phyloP scores from a whole-genome alignment of 2,113 vertebrate genomes.

The Hoplias malabaricus region DNA sequence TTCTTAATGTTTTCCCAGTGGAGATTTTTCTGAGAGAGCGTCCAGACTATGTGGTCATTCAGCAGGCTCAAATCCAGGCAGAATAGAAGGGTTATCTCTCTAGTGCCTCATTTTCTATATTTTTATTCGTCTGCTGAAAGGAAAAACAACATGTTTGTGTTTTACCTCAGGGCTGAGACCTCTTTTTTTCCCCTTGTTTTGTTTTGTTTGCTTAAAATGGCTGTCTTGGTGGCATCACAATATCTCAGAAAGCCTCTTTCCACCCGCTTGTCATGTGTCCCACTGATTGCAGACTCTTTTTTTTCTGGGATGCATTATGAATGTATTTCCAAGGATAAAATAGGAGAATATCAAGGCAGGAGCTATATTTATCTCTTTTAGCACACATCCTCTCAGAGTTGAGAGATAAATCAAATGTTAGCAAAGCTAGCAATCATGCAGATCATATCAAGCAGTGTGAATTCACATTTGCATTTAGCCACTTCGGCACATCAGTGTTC shows the following conservation, averaged over 20 bases:
- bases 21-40: neutral
- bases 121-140: neutral
- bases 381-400: neutral
- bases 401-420: neutral
- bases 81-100: no score
- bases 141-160: neutral
- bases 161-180: neutral
- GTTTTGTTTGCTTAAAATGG: neutral
- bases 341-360: neutral
- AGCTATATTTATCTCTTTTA: slow-evolving; percentile 9
- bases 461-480: neutral
- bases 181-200: neutral
- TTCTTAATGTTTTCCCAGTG: neutral
- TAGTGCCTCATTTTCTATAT: neutral
- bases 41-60: neutral
- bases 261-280: neutral
- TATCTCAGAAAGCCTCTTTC: neutral
- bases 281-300: neutral
- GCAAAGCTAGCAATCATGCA: neutral
- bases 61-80: neutral
- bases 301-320: neutral
- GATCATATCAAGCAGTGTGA: no score
- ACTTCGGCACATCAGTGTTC: neutral
- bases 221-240: neutral
- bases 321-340: slow-evolving; percentile 11